These are phyloP conservation scores for Acrobasis suavella DNA, from an alignment of 2,888 invertebrate species.

Conservation along the genomic window DNA sequence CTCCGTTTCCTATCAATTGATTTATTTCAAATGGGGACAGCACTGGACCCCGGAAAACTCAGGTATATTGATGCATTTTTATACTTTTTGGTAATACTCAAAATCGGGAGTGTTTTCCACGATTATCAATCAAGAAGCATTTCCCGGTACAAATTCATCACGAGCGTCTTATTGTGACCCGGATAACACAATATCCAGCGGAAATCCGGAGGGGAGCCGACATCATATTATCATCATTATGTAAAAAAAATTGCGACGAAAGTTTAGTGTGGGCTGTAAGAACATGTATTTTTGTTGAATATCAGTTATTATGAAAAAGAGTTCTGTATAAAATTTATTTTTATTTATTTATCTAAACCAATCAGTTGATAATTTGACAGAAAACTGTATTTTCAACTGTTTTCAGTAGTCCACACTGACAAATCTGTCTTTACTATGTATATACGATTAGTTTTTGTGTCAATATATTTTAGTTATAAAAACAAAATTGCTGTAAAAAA, in stretches of 20 bases:
- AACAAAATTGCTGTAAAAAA: not conserved
- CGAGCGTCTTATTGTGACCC: slow-evolving; percentile 71
- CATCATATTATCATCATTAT: slow-evolving; percentile 82
- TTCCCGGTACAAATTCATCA: slow-evolving; percentile 78
- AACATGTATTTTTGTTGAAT: not conserved
- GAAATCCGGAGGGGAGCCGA: slow-evolving; percentile 79
- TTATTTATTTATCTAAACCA: too few species aligned
- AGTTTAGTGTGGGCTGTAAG: slow-evolving; percentile 43
- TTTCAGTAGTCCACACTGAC: too few species aligned
- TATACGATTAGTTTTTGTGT: too few species aligned
- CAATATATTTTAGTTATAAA: too few species aligned
- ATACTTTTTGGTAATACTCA: not conserved
- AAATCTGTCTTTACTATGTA: too few species aligned
- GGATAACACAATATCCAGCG: slow-evolving; percentile 79
- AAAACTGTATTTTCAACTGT: too few species aligned
- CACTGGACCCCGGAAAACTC: too few species aligned
- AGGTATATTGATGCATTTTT: not conserved
- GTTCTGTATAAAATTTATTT: too few species aligned
- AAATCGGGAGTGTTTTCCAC: not conserved
- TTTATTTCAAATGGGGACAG: too few species aligned
- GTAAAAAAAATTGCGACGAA: slow-evolving; percentile 56
- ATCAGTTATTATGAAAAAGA: too few species aligned
- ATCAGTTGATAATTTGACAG: too few species aligned
- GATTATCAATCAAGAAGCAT: slow-evolving; percentile 77
- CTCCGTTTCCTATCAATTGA: too few species aligned